Evolutionary conservation across 2,888 invertebrate genomes (phyloP).

Genomic region (Campoplex nolae): DNA sequence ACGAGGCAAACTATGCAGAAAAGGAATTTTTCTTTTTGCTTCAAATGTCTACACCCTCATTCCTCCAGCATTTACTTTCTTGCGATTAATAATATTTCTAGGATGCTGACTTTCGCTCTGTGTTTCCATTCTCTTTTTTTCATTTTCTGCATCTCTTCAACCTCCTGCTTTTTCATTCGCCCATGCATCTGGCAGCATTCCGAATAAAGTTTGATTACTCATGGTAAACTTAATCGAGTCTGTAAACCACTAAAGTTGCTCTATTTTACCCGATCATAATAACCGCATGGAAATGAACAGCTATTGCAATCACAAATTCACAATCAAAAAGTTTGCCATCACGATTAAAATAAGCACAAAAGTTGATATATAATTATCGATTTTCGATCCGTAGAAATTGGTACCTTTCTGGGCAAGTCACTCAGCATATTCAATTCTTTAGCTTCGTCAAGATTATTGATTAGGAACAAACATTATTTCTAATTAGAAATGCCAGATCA

Average conservation of each 20-base stretch:
- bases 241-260: conserved; percentile 13
- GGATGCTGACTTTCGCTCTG: neutral
- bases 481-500: no score
- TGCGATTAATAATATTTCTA: conserved; percentile 49
- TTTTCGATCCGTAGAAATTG: neutral
- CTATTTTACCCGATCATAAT: conserved; percentile 12
- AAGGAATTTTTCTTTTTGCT: conserved; percentile 29
- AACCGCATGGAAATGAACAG: conserved; percentile 23
- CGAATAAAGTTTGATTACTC: conserved; percentile 57
- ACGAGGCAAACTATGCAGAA: conserved; percentile 44
- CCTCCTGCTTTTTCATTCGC: conserved; percentile 5
- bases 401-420: neutral
- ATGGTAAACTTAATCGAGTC: conserved; percentile 46
- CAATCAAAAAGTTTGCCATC: conserved; percentile 1
- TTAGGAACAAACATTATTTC: neutral
- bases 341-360: neutral
- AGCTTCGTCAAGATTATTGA: neutral
- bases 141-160: neutral
- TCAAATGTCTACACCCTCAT: conserved; percentile 13
- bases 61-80: conserved; percentile 35
- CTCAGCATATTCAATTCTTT: neutral
- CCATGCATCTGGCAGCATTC: conserved; percentile 24
- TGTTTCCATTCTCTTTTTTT: neutral
- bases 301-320: neutral
- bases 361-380: neutral